Base-by-base conservation (phyloP, 2,797 vertebrate species). In the Lithobates sylvaticus region DNA sequence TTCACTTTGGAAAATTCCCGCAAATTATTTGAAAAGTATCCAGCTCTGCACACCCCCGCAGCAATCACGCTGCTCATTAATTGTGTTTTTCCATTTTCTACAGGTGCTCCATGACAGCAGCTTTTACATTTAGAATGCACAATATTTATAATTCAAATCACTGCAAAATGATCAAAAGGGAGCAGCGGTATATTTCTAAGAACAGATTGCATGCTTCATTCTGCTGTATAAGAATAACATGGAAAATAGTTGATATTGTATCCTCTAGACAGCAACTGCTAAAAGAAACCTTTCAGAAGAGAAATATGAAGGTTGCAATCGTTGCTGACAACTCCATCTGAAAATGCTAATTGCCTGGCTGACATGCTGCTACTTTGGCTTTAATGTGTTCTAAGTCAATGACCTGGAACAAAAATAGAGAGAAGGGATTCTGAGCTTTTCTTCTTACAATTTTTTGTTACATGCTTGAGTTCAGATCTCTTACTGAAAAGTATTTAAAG, bases 31-130 rank as follows among this genome's bases (percentile, higher is more conserved):
- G 78, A 61, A 81, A 71, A 58, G 47, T 21, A 32, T 21, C 68
- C 68, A 79, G 50, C 42, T 50, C 23, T 78, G 13, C 39, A 44
- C 83, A 78, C 68, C 68, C 9, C 76, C 54, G 42, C 76, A 44
- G 76, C 39, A 78, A 73, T 84, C 83, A 27, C 3, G 54, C 83
- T 73, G 75, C 50, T 78, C 32, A 69, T 61, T 78, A 85, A 85
- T 85, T 85, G 69, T 78, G 44, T 71, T 78, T 78, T 79, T 71
- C 54, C 65, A 10, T 78, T 71, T 79, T 29, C 50, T 79, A 64
- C 65, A 78, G 83, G 69, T 79, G 69, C 67, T 71, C 21, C 29
- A 15, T 85, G 76, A 78, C 76, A 79, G 76, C 58, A n/a, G 72
- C 23, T 32, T 70, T 23, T 84, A 76, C 44, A 64, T 78, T 84